Conservation (phyloP, 1,140 invertebrate genomes). For the Medauroidea extradentata region DNA sequence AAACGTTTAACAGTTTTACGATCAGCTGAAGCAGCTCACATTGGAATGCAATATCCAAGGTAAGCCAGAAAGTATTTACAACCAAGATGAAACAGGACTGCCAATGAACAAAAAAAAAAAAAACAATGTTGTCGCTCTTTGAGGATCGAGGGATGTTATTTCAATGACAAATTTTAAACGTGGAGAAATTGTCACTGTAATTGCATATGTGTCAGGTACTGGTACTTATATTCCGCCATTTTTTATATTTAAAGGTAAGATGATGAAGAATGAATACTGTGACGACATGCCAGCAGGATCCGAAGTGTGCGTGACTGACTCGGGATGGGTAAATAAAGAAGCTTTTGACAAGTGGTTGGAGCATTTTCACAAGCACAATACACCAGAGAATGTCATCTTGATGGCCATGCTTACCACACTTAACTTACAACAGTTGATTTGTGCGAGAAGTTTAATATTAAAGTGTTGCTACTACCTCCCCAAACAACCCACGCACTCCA, state of each 20-base stretch:
- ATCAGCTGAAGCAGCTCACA: background rate
- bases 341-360: background rate
- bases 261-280: background rate
- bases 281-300: background rate
- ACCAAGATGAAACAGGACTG: background rate
- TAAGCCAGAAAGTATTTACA: background rate
- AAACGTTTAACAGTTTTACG: no score
- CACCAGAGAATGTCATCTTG: background rate
- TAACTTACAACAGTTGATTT: background rate
- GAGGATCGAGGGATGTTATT: background rate
- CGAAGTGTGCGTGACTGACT: background rate
- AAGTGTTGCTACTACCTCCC: conserved; percentile 37
- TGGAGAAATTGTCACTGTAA: background rate
- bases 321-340: background rate
- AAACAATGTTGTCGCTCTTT: background rate
- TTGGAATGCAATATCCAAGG: background rate
- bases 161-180: background rate
- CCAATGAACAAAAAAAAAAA: background rate
- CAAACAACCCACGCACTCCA: conserved; percentile 39
- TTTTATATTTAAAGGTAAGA: background rate
- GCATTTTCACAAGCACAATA: background rate
- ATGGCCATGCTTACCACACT: background rate
- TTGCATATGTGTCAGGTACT: no score
- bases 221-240: background rate
- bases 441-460: conserved; percentile 22